Evolutionary conservation across 2,113 vertebrate species (phyloP), one percentile per base, ranked within the genome.

Genomic region (Brachyhypopomus occidentalis): DNA sequence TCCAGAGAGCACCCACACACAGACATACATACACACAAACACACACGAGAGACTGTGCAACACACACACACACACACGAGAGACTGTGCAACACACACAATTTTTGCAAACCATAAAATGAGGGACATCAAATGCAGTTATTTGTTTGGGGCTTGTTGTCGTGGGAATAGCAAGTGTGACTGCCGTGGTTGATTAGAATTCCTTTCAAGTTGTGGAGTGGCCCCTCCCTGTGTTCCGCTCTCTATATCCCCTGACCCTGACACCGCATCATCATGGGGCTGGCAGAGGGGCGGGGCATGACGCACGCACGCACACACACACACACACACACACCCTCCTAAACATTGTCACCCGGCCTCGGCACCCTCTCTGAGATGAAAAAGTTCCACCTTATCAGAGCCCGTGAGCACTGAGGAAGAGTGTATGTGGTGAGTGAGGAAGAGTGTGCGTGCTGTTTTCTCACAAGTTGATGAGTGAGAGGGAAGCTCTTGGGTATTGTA

Each of bases 131-230:
- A 93, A 94, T 93, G 91, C 91, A 92, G 90, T 91, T 93, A 93
- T 94, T 94, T 94, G 93, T 94, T 94, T 94, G 92, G 92, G 92
- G 92, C 92, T 91, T 89, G 91, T 92, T 93, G 92, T 92, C 92
- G 87, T 90, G 93, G 93, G 93, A 93, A 93, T 93, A 93, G 90
- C 85, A 89, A 86, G 89, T 66, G 89, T 88, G 88, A 92, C 92
- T 92, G 91, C 82, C 90, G 89, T 84, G 88, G 78, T 92, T 94
- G 91, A 94, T 94, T 94, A 94, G 87, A 93, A 94, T 94, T 93
- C 91, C 92, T 94, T 94, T 94, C 92, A 94, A 94, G 93, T 94
- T 88, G 89, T 90, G 88, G 87, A 91, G 91, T 91, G 90, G 86
- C 86, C 90, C 90, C 90, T 92, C 91, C 91, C 89, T 91, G 88